These are phyloP conservation scores for Folsomia manolachei DNA, from an alignment of 2,888 invertebrate species.

Conservation along the genomic window DNA sequence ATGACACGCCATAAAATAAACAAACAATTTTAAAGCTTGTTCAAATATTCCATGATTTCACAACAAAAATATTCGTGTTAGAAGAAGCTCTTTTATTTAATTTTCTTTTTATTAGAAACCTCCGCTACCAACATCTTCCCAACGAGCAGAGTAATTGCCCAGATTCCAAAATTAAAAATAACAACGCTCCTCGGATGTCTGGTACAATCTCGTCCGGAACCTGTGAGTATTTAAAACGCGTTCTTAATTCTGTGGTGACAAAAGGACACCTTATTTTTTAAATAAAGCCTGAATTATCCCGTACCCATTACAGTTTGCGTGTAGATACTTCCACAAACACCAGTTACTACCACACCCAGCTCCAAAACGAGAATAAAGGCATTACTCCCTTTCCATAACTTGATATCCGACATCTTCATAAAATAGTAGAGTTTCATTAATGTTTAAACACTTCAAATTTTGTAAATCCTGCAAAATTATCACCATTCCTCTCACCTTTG, in stretches of 20 bases:
- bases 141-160: neutral
- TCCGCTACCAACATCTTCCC: neutral
- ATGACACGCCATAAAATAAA: no score
- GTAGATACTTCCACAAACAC: neutral
- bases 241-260: neutral
- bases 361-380: neutral
- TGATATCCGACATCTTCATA: neutral
- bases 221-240: neutral
- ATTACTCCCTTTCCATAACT: neutral
- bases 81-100: no score
- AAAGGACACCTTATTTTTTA: neutral
- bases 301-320: neutral
- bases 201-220: neutral
- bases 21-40: no score
- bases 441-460: neutral
- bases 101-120: neutral
- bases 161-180: neutral
- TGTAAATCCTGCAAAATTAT: neutral
- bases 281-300: neutral
- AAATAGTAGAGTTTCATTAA: no score
- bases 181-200: neutral
- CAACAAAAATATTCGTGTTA: no score
- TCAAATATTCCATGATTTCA: no score
- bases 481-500: neutral
- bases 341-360: neutral